Base-by-base conservation (phyloP, 2,888 invertebrate species). In the Sarcophaga carnaria region DNA sequence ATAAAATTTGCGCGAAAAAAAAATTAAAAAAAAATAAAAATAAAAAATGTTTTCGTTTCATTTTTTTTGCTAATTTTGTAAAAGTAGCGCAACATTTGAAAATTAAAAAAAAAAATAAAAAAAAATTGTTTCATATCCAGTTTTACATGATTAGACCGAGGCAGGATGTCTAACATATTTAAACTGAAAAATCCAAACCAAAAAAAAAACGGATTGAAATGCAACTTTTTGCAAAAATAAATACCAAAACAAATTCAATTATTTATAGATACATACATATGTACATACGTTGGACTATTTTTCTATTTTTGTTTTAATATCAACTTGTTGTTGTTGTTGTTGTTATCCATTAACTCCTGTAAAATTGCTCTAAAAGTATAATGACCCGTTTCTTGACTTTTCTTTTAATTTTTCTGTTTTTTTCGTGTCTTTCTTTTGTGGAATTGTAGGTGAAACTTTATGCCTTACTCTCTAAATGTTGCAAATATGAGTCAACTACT, bases 391-490 rank as follows among this genome's bases (percentile, higher is more conserved):
- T 72, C 20, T 62, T 63, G 37, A 37, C 37, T 37, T 37, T 37
- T 37, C 37, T 66, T 69, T 64, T 66, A 22, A 14, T 11, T 1
- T 14, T 17, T 45, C 0, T 8, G 0, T 67, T 27, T 17, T 25
- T 27, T 12, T 45, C n/a, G 0, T 45, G 10, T n/a, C 49, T 45
- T 45, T 10, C 37, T 0, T 17, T 49, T 47, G 79, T 87, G 79
- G 87, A 83, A 87, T 83, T 87, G 88, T 88, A 81, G 87, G 88
- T 85, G 87, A 87, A 83, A 75, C 47, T 25, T 49, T 63, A 49
- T 4, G 3, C 62, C 37, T 2, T 5, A 69, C 45, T 74, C 22
- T n/a, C 59, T 25, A 60, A 60, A n/a, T 60, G 27, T 45, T 54
- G 14, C 4, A 54, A 67, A 81, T 81, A 62, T 81, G 14, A 49